phyloP scores from a whole-genome alignment of 2,797 vertebrate species.

The Eulemur rubriventer region DNA sequence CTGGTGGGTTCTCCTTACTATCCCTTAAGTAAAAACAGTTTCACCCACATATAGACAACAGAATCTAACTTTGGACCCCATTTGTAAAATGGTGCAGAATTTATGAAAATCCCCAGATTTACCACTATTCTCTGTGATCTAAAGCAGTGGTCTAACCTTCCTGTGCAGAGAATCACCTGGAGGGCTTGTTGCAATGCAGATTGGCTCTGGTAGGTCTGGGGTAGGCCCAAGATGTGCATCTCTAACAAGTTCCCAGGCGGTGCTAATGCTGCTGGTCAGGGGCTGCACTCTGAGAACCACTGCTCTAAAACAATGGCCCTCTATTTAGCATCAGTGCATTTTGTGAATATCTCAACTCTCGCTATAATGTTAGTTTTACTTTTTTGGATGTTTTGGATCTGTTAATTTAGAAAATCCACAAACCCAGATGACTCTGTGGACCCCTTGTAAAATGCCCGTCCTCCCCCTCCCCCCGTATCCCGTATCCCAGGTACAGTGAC shows the following conservation, averaged over 20 bases:
- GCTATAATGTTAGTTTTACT: background rate
- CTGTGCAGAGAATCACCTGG: background rate
- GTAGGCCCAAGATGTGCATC: background rate
- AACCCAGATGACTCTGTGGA: background rate
- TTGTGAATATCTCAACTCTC: background rate
- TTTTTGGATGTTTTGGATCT: background rate
- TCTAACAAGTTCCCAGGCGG: background rate
- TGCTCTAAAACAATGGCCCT: background rate
- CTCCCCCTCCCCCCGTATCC: no score
- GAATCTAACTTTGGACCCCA: background rate
- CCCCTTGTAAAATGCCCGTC: background rate
- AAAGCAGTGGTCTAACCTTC: background rate
- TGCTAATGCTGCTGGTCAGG: background rate
- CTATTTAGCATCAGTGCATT: background rate
- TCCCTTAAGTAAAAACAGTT: background rate
- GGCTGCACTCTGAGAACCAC: background rate
- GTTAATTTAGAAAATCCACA: background rate
- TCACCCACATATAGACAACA: background rate
- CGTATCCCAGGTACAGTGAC: accelerated
- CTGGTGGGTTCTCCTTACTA: no score
- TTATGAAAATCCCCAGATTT: background rate
- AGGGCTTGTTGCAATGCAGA: background rate
- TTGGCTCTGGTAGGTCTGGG: background rate
- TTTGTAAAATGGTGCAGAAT: background rate
- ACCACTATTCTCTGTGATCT: background rate